phyloP scores from a whole-genome alignment of 2,113 vertebrate species.

The Amazona vittata region DNA sequence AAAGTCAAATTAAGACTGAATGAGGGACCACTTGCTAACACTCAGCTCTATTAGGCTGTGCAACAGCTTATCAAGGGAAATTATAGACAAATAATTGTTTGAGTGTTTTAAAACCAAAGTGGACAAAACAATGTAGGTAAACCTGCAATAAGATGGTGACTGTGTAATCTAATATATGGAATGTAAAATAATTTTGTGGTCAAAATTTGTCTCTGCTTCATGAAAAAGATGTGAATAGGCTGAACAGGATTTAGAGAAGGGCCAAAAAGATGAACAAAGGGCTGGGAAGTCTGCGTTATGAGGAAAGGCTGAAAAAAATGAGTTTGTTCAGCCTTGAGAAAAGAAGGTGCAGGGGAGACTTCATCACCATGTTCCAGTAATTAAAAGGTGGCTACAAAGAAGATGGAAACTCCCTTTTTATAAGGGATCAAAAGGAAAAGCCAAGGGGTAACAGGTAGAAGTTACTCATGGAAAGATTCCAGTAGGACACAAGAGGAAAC shows the following conservation, averaged over 20 bases:
- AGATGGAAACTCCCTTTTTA: not conserved
- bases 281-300: not conserved
- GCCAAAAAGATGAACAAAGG: not conserved
- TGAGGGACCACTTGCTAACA: constrained; percentile 10
- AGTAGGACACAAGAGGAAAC: not conserved
- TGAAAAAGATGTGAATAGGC: not conserved
- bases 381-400: not conserved
- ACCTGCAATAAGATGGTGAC: not conserved
- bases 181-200: not conserved
- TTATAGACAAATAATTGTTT: not conserved
- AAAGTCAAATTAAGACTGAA: constrained; percentile 13
- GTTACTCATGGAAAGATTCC: not conserved
- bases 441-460: not conserved
- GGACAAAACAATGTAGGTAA: not conserved
- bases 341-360: not conserved
- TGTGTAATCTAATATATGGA: not conserved
- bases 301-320: not conserved
- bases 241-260: not conserved
- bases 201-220: not conserved
- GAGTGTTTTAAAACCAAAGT: not conserved
- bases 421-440: not conserved
- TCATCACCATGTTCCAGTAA: not conserved
- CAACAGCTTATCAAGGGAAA: not conserved
- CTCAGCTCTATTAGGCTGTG: not conserved
- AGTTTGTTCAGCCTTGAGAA: not conserved